Conservation (phyloP, 64 coral and sea anemone genomes). For the Platygyra sinensis region DNA sequence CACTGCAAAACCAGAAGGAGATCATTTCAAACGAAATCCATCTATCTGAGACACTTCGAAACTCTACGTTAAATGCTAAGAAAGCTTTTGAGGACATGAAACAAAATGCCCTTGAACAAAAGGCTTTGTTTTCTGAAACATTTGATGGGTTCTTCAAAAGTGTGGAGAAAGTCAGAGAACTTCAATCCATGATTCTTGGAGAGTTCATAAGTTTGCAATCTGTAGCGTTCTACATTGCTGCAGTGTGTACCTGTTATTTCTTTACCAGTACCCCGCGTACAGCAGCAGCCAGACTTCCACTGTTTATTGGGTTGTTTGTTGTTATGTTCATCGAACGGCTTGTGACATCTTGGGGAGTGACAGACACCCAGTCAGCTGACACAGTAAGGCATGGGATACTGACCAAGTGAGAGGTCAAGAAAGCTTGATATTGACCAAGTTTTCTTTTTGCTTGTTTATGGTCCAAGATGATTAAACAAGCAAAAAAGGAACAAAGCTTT, state of each 20-base stretch:
- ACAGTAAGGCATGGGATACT: neutral
- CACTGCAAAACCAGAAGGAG: conserved; percentile 83
- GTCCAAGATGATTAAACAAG: too few relatives aligned
- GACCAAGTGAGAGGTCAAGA: too few relatives aligned
- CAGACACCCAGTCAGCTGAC: neutral
- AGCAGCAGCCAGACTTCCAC: conserved; percentile 69
- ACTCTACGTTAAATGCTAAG: conserved; percentile 74
- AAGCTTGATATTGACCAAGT: too few relatives aligned
- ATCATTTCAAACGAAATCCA: conserved; percentile 73
- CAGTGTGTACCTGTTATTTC: conserved; percentile 86
- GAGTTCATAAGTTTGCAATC: conserved; percentile 95
- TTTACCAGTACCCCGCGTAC: conserved; percentile 88
- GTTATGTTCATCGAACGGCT: conserved; percentile 76
- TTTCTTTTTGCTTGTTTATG: too few relatives aligned
- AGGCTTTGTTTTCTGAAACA: conserved; percentile 89
- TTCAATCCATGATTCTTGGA: conserved; percentile 90
- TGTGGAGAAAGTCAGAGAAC: conserved; percentile 77
- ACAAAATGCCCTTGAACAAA: conserved; percentile 73
- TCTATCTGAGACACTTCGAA: conserved; percentile 67
- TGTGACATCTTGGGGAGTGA: conserved; percentile 72
- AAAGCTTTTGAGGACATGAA: conserved; percentile 92
- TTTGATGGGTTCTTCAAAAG: conserved; percentile 90
- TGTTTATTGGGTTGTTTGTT: conserved; percentile 67
- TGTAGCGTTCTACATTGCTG: conserved; percentile 88
- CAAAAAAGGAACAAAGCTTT: too few relatives aligned